phyloP scores from a whole-genome alignment of 2,797 vertebrate genomes.

The Holocentrus rufus region DNA sequence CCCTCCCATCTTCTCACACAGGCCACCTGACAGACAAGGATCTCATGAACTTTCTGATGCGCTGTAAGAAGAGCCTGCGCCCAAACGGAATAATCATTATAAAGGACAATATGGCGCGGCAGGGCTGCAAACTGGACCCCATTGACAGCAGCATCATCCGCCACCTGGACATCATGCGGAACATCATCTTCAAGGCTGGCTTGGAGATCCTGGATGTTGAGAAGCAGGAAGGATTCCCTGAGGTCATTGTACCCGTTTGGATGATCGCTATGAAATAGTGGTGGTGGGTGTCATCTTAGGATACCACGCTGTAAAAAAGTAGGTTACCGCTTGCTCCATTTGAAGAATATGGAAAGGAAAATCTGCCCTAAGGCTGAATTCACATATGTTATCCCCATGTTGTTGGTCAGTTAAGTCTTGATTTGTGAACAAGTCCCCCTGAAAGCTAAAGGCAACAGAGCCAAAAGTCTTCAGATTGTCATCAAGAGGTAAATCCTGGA shows the following conservation, averaged over 20 bases:
- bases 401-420: neutral
- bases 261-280: conserved; percentile 88
- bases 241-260: conserved; percentile 92
- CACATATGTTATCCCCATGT: conserved; percentile 22
- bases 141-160: conserved; percentile 93
- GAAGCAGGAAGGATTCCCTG: conserved; percentile 90
- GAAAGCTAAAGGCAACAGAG: neutral
- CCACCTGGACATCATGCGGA: conserved; percentile 89
- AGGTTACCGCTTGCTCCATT: neutral
- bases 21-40: conserved; percentile 95
- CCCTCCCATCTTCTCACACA: conserved; percentile 52
- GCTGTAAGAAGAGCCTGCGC: conserved; percentile 88
- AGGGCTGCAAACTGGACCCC: conserved; percentile 90
- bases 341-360: conserved; percentile 6
- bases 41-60: conserved; percentile 88
- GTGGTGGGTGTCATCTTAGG: neutral
- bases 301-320: neutral
- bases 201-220: conserved; percentile 86
- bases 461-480: neutral
- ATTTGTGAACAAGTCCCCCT: neutral
- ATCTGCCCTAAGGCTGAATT: conserved; percentile 11
- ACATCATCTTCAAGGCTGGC: conserved; percentile 87
- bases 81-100: conserved; percentile 90
- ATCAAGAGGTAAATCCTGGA: conserved; percentile 31
- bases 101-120: conserved; percentile 94